A percentile compares a stretch with the other conserved stretches of the same genome.
phyloP scores from a whole-genome alignment of 1,140 invertebrate genomes.

The Metopolophium dirhodum region DNA sequence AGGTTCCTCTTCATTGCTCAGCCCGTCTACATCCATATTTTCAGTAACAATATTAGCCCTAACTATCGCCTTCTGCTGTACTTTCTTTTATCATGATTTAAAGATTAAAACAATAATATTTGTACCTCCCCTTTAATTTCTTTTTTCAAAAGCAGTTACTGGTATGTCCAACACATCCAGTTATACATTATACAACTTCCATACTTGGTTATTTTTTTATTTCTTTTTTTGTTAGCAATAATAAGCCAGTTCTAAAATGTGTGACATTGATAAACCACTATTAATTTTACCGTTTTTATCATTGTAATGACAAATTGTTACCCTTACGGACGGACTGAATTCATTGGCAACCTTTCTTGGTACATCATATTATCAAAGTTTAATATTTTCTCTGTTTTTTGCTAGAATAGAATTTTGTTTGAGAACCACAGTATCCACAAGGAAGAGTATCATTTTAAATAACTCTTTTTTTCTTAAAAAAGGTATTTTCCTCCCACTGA shows the following conservation, averaged over 20 bases:
- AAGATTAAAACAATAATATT: no score
- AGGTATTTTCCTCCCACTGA: no score
- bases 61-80: neutral
- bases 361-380: neutral
- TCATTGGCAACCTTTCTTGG: neutral
- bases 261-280: neutral
- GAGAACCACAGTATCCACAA: neutral
- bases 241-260: neutral
- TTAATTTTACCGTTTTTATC: neutral
- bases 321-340: neutral
- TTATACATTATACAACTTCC: neutral
- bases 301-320: neutral
- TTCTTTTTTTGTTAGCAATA: neutral
- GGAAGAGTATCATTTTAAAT: neutral
- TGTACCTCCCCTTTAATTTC: no score
- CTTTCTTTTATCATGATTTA: neutral
- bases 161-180: no score
- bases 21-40: neutral
- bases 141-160: no score
- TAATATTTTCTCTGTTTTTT: neutral
- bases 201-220: neutral
- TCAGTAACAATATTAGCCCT: neutral
- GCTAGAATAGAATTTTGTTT: neutral
- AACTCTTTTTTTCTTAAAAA: no score
- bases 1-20: neutral